phyloP scores from a whole-genome alignment of 2,888 invertebrate genomes.

The Drosophila colorata region DNA sequence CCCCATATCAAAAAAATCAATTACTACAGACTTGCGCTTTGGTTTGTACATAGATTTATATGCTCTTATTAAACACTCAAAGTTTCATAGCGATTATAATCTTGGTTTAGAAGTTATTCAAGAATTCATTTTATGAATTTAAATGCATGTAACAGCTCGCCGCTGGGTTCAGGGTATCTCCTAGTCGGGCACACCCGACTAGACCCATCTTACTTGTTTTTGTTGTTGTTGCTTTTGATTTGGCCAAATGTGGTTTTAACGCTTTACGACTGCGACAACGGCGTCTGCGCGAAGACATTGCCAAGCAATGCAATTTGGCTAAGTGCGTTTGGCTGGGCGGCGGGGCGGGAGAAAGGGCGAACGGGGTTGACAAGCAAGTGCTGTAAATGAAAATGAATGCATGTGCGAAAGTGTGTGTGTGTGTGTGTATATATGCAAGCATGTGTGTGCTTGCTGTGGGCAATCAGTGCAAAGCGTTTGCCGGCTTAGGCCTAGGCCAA shows the following conservation, averaged over 20 bases:
- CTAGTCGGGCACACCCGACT: too few relatives aligned
- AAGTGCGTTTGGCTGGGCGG: conserved; percentile 60
- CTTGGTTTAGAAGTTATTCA: too few relatives aligned
- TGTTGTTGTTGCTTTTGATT: conserved; percentile 45
- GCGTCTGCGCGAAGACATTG: conserved; percentile 67
- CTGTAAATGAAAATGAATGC: conserved; percentile 67
- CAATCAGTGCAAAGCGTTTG: conserved; percentile 65
- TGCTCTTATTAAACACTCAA: too few relatives aligned
- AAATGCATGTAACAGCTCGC: too few relatives aligned
- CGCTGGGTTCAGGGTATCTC: too few relatives aligned
- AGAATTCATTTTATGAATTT: too few relatives aligned
- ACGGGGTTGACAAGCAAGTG: conserved; percentile 23
- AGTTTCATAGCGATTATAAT: too few relatives aligned
- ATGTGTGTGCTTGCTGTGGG: conserved; percentile 37
- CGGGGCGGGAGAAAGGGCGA: not conserved
- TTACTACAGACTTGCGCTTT: too few relatives aligned
- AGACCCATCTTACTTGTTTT: too few relatives aligned
- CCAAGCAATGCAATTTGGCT: conserved; percentile 75
- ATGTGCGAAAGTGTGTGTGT: conserved; percentile 12
- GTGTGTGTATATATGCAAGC: conserved; percentile 10
- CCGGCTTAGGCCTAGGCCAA: conserved; percentile 58
- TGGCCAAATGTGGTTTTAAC: conserved; percentile 72
- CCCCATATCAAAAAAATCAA: too few relatives aligned
- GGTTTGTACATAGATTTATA: too few relatives aligned
- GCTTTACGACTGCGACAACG: conserved; percentile 57